Evolutionary conservation across 2,797 vertebrate species (phyloP), one percentile per base, ranked within the genome.

Genomic region (Takifugu rubripes): DNA sequence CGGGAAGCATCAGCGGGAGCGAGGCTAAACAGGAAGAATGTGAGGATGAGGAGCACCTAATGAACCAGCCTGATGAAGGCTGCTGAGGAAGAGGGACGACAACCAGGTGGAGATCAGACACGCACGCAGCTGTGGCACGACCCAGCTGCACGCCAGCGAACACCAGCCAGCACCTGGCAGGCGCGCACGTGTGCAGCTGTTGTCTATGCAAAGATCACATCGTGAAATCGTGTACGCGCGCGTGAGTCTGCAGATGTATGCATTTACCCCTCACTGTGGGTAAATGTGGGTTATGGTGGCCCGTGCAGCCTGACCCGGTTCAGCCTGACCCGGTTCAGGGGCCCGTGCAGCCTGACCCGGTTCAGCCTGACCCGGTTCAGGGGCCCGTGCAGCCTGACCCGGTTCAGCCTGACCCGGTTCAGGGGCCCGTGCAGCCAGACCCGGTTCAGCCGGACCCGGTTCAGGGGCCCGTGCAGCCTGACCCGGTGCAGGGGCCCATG

Each of bases 151-250:
- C 79, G 43, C 43, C 5, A 63, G 63, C 72, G 75, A 84, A 84
- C 88, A 90, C 87, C 88, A 90, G 89, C 72, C 74, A 78, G 77
- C 88, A 89, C 87, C 85, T 88, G 88, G 84, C 68, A 75, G 54
- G 77, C 77, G 72, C 72, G 71, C 64, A 2, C 58, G 45, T 27
- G 59, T 49, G 52, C 83, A 86, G 81, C 82, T 84, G 79, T 60
- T 81, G 54, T 51, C 45, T 51, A 75, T 70, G 72, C 56, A 71
- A 67, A 25, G 40, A 64, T 74, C 61, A 52, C 49, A 62, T 52
- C 45, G 31, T 25, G 17, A 29, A 43, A 54, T n/a, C 16, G 56
- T 53, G 52, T 54, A 25, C 61, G 58, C 25, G 58, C 61, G 64
- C 47, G 68, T 46, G 55, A 47, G 72, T 58, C 33, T 75, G 52